Conservation (phyloP, 2,888 invertebrate genomes). For the Andrena minutula region DNA sequence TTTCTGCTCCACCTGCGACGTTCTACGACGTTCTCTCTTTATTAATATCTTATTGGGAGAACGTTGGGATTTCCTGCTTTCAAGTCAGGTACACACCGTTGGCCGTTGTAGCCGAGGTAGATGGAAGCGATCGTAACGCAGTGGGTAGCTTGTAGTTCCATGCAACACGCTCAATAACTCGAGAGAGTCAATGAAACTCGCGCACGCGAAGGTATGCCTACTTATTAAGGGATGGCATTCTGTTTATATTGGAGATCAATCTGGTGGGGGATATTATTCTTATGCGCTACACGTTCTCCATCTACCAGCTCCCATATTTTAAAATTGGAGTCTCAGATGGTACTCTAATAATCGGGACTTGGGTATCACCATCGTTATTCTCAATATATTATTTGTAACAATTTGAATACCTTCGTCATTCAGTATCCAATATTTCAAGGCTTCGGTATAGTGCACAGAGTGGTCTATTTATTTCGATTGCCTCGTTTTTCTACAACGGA, state of each 20-base stretch:
- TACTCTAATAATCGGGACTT: neutral
- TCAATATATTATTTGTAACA: too few relatives aligned
- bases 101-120: slow-evolving; percentile 16
- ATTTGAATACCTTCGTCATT: neutral
- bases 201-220: slow-evolving; percentile 61
- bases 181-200: slow-evolving; percentile 60
- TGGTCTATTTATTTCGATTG: neutral
- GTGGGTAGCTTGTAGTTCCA: slow-evolving; percentile 18
- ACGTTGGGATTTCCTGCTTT: neutral
- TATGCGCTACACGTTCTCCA: neutral
- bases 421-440: neutral
- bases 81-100: slow-evolving; percentile 11
- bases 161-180: slow-evolving; percentile 57
- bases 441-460: neutral
- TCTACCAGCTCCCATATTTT: neutral
- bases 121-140: slow-evolving; percentile 25
- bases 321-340: neutral
- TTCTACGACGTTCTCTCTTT: neutral
- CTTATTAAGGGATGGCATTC: slow-evolving; percentile 45
- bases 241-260: slow-evolving; percentile 64
- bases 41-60: neutral
- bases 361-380: too few relatives aligned
- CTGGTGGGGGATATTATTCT: slow-evolving; percentile 24
- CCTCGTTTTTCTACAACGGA: neutral
- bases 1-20: too few relatives aligned